phyloP scores from a whole-genome alignment of 1,140 invertebrate genomes.

The Probaryconus sp. region DNA sequence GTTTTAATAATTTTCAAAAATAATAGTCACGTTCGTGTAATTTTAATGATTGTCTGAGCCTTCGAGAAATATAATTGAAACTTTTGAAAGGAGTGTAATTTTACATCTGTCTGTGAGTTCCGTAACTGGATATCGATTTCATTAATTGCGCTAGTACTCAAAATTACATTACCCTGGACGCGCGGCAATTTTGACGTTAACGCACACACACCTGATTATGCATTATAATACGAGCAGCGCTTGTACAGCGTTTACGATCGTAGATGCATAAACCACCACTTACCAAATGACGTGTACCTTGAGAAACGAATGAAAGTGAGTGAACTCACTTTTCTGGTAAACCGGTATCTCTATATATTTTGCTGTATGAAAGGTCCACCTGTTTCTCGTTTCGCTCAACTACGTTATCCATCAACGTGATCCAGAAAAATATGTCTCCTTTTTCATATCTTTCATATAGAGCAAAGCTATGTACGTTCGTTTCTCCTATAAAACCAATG shows the following conservation, averaged over 20 bases:
- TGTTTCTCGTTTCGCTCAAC: conserved; percentile 43
- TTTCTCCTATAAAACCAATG: conserved; percentile 15
- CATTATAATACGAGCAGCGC: conserved; percentile 56
- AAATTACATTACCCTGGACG: conserved; percentile 60
- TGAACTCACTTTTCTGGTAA: conserved; percentile 66
- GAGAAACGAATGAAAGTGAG: conserved; percentile 65
- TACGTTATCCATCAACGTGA: conserved; percentile 43
- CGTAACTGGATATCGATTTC: conserved; percentile 19
- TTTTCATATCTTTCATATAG: background rate
- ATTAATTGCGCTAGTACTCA: conserved; percentile 17
- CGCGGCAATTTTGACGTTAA: conserved; percentile 58
- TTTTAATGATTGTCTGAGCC: background rate
- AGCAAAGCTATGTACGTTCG: conserved; percentile 2
- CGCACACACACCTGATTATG: conserved; percentile 63
- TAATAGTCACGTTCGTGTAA: background rate
- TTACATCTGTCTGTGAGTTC: background rate
- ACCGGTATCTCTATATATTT: conserved; percentile 48
- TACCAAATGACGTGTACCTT: conserved; percentile 63
- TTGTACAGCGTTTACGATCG: conserved; percentile 33
- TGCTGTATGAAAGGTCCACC: conserved; percentile 47
- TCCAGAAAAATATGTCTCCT: conserved; percentile 32
- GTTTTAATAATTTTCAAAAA: background rate
- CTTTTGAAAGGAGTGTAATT: background rate
- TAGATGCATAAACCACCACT: conserved; percentile 47
- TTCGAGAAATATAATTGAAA: background rate